Evolutionary conservation across 2,888 invertebrate species (phyloP).

Genomic region (Drosophila meridionalis): DNA sequence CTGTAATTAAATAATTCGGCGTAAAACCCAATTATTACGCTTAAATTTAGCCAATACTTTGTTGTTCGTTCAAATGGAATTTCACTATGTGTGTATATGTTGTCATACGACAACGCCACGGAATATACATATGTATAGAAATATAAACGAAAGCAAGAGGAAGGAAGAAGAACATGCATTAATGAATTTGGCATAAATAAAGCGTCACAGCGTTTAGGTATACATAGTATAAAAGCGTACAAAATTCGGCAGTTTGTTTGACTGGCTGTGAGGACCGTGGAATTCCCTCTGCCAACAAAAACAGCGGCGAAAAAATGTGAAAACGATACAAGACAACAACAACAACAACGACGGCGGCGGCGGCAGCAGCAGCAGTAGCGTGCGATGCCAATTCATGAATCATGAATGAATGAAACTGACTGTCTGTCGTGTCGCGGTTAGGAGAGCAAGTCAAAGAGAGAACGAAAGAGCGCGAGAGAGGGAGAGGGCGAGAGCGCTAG

Average conservation of each 20-base stretch:
- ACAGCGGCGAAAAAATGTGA: constrained; percentile 47
- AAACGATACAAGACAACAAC: constrained; percentile 41
- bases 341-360: not conserved
- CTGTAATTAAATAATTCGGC: constrained; percentile 16
- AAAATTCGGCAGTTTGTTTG: constrained; percentile 45
- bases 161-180: constrained; percentile 23
- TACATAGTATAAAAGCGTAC: constrained; percentile 10
- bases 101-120: constrained; percentile 33
- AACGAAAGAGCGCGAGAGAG: not conserved
- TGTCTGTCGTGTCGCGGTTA: constrained; percentile 48
- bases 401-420: constrained; percentile 73
- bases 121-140: constrained; percentile 5
- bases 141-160: constrained; percentile 11
- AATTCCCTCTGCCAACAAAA: constrained; percentile 50
- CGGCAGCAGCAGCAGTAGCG: constrained; percentile 20
- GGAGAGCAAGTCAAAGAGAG: constrained; percentile 27
- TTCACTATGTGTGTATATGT: constrained; percentile 4
- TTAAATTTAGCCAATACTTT: constrained; percentile 31
- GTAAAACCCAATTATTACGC: constrained; percentile 25
- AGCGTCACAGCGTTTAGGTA: constrained; percentile 32
- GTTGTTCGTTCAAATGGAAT: constrained; percentile 46
- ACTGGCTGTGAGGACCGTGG: constrained; percentile 38
- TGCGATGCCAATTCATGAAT: constrained; percentile 54
- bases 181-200: constrained; percentile 53
- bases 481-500: not conserved